These are phyloP conservation scores for Caenorhabditis latens DNA, from an alignment of 1,140 invertebrate species.

Conservation along the genomic window DNA sequence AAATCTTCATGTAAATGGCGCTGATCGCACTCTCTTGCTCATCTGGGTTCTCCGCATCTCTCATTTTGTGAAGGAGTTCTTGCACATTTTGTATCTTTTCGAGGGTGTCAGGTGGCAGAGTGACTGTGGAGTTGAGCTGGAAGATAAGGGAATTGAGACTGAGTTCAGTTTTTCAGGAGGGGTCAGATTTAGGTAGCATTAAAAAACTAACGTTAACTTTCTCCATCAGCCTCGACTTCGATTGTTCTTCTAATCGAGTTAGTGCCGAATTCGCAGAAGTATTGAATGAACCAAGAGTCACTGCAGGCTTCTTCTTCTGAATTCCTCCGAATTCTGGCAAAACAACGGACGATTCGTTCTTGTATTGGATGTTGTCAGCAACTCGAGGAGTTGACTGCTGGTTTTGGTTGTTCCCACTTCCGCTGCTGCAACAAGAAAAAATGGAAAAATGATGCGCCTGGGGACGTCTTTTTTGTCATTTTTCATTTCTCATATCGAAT, in stretches of 20 bases:
- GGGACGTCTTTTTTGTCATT: not conserved
- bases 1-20: conserved; percentile 20
- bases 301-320: not conserved
- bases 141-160: not conserved
- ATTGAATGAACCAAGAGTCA: conserved; percentile 15
- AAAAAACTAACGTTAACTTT: conserved; percentile 38
- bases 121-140: conserved; percentile 25
- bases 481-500: conserved; percentile 44
- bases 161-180: not conserved
- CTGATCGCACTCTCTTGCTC: conserved; percentile 31
- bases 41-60: not conserved
- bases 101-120: conserved; percentile 4
- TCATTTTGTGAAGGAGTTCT: conserved; percentile 36
- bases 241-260: conserved; percentile 32
- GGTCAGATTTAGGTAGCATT: not conserved
- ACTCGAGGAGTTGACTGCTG: not conserved
- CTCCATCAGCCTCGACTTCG: conserved; percentile 44
- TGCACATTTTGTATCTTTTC: conserved; percentile 39
- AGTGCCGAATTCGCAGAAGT: not conserved
- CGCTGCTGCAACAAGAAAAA: not conserved
- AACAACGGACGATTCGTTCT: not conserved
- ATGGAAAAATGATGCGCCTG: not conserved
- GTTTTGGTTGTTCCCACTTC: not conserved
- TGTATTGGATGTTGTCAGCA: not conserved
- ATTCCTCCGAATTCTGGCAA: conserved; percentile 9